These are phyloP conservation scores for Drosophila engyochracea DNA, from an alignment of 2,888 invertebrate genomes.

Conservation along the genomic window DNA sequence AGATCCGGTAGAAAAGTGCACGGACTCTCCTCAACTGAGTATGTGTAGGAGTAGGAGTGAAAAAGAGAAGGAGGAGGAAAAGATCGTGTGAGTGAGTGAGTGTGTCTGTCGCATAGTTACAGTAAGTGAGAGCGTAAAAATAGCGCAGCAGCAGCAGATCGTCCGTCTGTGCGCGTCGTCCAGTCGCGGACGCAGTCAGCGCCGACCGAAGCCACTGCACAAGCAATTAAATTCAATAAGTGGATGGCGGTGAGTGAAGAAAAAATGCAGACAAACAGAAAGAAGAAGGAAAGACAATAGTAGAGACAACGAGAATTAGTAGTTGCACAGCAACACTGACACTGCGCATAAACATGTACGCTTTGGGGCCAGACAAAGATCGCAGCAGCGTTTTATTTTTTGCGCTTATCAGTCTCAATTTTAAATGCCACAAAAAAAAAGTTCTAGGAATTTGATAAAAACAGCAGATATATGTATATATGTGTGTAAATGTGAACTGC, in stretches of 20 bases:
- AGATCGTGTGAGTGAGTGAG: constrained; percentile 4
- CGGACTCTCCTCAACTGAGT: constrained; percentile 5
- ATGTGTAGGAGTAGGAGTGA: constrained; percentile 30
- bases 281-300: constrained; percentile 56
- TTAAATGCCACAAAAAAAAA: constrained; percentile 42
- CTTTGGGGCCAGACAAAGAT: constrained; percentile 29
- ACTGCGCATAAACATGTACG: background rate
- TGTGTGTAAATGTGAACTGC: constrained; percentile 10
- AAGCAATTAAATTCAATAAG: constrained; percentile 80
- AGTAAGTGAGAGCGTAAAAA: constrained; percentile 68
- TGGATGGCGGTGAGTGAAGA: constrained; percentile 63
- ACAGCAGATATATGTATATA: constrained; percentile 12
- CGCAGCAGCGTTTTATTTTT: constrained; percentile 22
- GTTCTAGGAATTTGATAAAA: constrained; percentile 72
- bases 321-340: constrained; percentile 43
- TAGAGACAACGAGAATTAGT: constrained; percentile 24
- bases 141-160: constrained; percentile 50
- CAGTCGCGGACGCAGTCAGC: constrained; percentile 17
- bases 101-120: constrained; percentile 38
- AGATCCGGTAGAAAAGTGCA: constrained; percentile 70
- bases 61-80: constrained; percentile 20
- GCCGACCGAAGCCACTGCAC: constrained; percentile 42
- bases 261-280: constrained; percentile 59
- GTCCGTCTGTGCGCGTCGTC: constrained; percentile 29
- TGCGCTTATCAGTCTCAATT: constrained; percentile 62